phyloP scores from a whole-genome alignment of 1,140 invertebrate species.

The Macrotrachela quadricornifera region DNA sequence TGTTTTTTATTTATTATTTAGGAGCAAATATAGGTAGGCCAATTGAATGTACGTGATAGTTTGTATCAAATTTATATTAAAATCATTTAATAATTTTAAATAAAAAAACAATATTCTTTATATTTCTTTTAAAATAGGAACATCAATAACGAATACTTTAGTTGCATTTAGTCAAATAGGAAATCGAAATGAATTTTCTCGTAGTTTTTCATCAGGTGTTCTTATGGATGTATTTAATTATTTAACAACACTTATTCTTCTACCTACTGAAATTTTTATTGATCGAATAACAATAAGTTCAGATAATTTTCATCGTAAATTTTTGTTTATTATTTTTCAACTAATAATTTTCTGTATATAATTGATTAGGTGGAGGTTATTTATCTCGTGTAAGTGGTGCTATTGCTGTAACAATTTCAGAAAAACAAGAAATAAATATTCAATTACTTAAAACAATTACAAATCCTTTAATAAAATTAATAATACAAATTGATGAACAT shows the following conservation, averaged over 20 bases:
- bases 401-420: constrained; percentile 10
- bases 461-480: constrained; percentile 31
- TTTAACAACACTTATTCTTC: constrained; percentile 32
- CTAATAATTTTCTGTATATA: no score
- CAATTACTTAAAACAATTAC: constrained; percentile 32
- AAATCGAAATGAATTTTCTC: constrained; percentile 21
- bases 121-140: constrained; percentile 19
- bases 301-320: not conserved
- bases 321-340: not conserved
- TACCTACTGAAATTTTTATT: constrained; percentile 31
- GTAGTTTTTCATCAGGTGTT: constrained; percentile 36
- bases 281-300: constrained; percentile 12
- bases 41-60: no score
- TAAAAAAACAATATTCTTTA: no score
- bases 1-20: no score
- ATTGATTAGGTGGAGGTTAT: no score
- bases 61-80: no score
- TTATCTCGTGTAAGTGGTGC: not conserved
- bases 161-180: constrained; percentile 27
- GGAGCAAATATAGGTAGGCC: no score
- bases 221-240: constrained; percentile 40
- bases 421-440: constrained; percentile 9
- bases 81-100: no score
- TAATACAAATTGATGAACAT: constrained; percentile 25
- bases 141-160: constrained; percentile 40